A percentile compares a stretch with the other conserved stretches of the same genome.
Conservation (phyloP, 2,888 invertebrate genomes). For the Sphecodes monilicornis region DNA sequence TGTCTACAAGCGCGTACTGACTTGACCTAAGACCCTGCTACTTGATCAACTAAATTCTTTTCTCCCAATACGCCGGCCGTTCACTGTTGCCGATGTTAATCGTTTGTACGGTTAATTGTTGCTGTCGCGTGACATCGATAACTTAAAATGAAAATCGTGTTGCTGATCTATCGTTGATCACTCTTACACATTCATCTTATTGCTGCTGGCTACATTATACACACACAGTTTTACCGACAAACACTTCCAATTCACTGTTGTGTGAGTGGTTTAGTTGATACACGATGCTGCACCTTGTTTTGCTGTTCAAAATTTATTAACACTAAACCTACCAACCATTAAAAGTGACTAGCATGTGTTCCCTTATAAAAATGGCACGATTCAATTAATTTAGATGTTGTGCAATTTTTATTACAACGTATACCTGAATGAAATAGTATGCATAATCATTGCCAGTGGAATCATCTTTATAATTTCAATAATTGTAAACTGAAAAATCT, state of each 20-base stretch:
- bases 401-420: too few relatives aligned
- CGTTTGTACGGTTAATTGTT: slow-evolving; percentile 22
- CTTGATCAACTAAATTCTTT: slow-evolving; percentile 40
- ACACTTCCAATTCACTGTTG: not conserved
- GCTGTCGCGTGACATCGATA: not conserved
- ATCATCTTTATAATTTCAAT: too few relatives aligned
- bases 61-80: not conserved
- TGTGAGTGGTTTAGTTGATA: not conserved
- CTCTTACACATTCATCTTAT: not conserved
- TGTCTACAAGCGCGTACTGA: slow-evolving; percentile 37
- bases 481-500: too few relatives aligned
- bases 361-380: too few relatives aligned
- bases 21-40: slow-evolving; percentile 48
- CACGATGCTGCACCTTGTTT: not conserved
- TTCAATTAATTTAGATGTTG: too few relatives aligned
- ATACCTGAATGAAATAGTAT: too few relatives aligned
- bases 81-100: slow-evolving; percentile 19
- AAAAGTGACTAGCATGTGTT: too few relatives aligned
- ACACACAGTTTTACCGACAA: too few relatives aligned
- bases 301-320: not conserved
- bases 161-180: not conserved
- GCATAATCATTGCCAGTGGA: too few relatives aligned
- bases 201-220: not conserved
- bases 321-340: too few relatives aligned
- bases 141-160: not conserved